Evolutionary conservation across 2,888 invertebrate species (phyloP).

Genomic region (Argyresthia goedartella): DNA sequence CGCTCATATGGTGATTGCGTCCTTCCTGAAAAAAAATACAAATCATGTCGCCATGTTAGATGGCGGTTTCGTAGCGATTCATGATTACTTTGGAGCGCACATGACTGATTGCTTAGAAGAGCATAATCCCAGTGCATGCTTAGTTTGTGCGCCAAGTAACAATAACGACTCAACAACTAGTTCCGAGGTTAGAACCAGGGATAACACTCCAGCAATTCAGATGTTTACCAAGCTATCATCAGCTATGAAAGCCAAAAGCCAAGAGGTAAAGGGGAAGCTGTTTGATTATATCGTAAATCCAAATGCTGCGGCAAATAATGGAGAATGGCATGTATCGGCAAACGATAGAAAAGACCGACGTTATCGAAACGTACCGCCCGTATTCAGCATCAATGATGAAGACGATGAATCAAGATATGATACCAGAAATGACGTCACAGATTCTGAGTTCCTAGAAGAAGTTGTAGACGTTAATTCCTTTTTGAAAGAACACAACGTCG

Average conservation of each 20-base stretch:
- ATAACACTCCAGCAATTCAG: slow-evolving; percentile 71
- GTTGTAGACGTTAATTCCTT: slow-evolving; percentile 85
- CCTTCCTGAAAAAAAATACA: slow-evolving; percentile 94
- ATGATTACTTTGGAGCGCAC: slow-evolving; percentile 86
- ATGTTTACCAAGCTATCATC: slow-evolving; percentile 86
- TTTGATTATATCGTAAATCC: slow-evolving; percentile 96
- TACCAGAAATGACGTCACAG: slow-evolving; percentile 46
- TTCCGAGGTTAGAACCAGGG: slow-evolving; percentile 30
- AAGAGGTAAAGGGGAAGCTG: slow-evolving; percentile 91
- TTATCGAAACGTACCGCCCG: slow-evolving; percentile 90
- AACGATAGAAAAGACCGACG: slow-evolving; percentile 87
- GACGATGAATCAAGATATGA: slow-evolving; percentile 50
- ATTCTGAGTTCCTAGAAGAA: slow-evolving; percentile 77
- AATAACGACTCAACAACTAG: slow-evolving; percentile 35
- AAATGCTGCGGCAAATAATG: slow-evolving; percentile 67
- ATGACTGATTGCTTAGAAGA: slow-evolving; percentile 86
- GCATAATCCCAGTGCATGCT: slow-evolving; percentile 84
- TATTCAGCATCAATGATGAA: slow-evolving; percentile 96
- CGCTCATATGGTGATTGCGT: slow-evolving; percentile 98
- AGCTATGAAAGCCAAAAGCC: slow-evolving; percentile 91
- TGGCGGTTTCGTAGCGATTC: slow-evolving; percentile 90
- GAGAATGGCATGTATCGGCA: slow-evolving; percentile 87
- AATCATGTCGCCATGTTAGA: slow-evolving; percentile 92
- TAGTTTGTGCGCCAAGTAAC: slow-evolving; percentile 79
- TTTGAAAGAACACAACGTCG: slow-evolving; percentile 85